Conservation (phyloP, 2,797 vertebrate species). For the Erpetoichthys calabaricus region DNA sequence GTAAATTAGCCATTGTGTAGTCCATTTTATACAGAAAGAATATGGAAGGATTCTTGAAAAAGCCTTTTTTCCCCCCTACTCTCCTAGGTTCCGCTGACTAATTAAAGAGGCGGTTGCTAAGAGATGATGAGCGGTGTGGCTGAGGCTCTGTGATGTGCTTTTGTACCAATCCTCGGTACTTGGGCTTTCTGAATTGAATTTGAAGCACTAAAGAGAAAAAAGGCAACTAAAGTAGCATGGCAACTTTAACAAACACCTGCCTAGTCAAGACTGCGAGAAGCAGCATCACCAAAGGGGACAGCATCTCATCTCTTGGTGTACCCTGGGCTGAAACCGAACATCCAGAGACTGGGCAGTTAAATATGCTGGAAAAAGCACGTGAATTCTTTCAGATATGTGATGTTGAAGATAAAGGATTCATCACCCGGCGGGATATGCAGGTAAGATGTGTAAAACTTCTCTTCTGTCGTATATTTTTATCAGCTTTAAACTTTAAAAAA, state of each 20-base stretch:
- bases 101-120: constrained; percentile 59
- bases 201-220: not conserved
- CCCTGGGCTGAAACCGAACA: constrained; percentile 20
- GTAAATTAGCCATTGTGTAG: not conserved
- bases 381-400: constrained; percentile 91
- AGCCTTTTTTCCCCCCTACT: constrained; percentile 21
- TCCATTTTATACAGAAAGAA: constrained; percentile 7
- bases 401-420: constrained; percentile 74
- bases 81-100: constrained; percentile 37
- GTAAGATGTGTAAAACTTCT: constrained; percentile 36
- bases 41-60: constrained; percentile 18
- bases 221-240: constrained; percentile 32
- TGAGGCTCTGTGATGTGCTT: constrained; percentile 35
- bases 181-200: constrained; percentile 24
- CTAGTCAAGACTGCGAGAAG: constrained; percentile 17
- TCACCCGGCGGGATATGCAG: constrained; percentile 76
- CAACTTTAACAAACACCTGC: constrained; percentile 25
- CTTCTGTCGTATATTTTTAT: no score
- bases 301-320: not conserved
- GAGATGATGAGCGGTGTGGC: constrained; percentile 38
- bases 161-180: constrained; percentile 26
- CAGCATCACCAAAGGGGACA: constrained; percentile 10
- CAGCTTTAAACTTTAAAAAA: no score
- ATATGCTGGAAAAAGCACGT: constrained; percentile 58
- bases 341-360: constrained; percentile 32